A percentile compares a stretch with the other conserved stretches of the same genome.
Evolutionary conservation across 2,113 vertebrate species (phyloP).

Genomic region (Notothenia rossii): DNA sequence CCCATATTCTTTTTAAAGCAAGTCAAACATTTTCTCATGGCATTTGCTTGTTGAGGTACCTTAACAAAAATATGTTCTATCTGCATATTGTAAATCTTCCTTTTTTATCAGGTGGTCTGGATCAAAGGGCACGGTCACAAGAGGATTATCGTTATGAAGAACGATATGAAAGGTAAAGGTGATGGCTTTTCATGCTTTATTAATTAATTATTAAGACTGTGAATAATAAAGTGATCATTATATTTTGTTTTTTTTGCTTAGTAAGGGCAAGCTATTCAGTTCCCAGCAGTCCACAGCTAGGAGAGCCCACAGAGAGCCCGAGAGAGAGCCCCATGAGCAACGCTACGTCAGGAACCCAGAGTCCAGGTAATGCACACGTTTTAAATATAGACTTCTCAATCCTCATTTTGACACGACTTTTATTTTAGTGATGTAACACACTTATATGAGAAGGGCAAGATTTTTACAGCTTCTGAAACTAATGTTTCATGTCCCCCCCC

Average conservation of each 20-base stretch:
- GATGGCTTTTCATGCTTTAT: not conserved
- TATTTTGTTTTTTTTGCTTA: conserved; percentile 46
- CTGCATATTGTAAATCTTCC: not conserved
- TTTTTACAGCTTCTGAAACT: not conserved
- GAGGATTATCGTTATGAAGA: conserved; percentile 98
- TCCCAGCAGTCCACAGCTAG: conserved; percentile 69
- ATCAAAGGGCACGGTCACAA: conserved; percentile 99
- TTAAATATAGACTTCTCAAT: not conserved
- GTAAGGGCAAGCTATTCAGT: conserved; percentile 71
- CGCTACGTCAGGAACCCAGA: conserved; percentile 53
- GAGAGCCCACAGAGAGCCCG: conserved; percentile 57
- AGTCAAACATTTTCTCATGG: not conserved
- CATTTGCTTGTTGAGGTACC: not conserved
- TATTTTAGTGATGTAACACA: too few species aligned
- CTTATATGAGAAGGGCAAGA: too few species aligned
- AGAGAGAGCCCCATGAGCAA: conserved; percentile 67
- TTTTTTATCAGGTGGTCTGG: conserved; percentile 91
- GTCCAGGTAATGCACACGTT: conserved; percentile 65
- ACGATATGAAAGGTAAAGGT: conserved; percentile 96
- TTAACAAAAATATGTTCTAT: not conserved
- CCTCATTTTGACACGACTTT: too few species aligned
- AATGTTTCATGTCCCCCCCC: not conserved
- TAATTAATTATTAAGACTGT: not conserved
- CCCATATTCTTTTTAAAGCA: not conserved
- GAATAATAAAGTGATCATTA: not conserved